A percentile compares a stretch with the other conserved stretches of the same genome.
Evolutionary conservation across 2,888 invertebrate genomes (phyloP).

Genomic region (Eumacrocentrus americanus): DNA sequence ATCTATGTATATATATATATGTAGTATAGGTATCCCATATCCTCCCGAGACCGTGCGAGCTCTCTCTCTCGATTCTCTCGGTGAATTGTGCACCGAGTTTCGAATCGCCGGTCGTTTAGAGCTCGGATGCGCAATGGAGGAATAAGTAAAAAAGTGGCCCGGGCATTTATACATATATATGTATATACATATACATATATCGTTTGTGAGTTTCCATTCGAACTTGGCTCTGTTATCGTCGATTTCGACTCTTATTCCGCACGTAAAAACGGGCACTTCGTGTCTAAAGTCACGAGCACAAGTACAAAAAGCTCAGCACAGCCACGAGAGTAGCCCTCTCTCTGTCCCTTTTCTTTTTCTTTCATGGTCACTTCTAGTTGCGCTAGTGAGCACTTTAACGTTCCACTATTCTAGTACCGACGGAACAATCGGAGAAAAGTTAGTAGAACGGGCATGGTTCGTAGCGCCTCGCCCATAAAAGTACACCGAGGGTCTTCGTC

Average conservation of each 20-base stretch:
- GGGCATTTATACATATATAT: no score
- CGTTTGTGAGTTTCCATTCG: constrained; percentile 27
- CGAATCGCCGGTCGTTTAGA: no score
- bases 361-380: constrained; percentile 36
- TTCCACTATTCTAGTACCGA: constrained; percentile 42
- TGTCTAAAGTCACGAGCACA: constrained; percentile 15
- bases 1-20: no score
- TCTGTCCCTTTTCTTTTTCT: constrained; percentile 1
- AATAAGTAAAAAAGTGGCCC: constrained; percentile 8
- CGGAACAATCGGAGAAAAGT: constrained; percentile 47
- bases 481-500: not conserved
- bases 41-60: no score
- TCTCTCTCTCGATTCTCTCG: no score
- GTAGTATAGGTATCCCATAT: no score
- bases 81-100: no score
- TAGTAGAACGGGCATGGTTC: constrained; percentile 37
- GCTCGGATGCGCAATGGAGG: no score
- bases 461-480: constrained; percentile 34
- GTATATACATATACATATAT: no score
- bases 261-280: constrained; percentile 34
- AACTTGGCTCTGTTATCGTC: constrained; percentile 26
- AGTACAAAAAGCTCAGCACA: constrained; percentile 20
- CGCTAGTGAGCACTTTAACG: constrained; percentile 42
- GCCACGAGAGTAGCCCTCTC: constrained; percentile 12
- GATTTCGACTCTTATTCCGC: constrained; percentile 26